Percentiles rank a stretch among this genome's conserved stretches.
phyloP scores from a whole-genome alignment of 2,888 invertebrate species.

The Andrena bucephala region DNA sequence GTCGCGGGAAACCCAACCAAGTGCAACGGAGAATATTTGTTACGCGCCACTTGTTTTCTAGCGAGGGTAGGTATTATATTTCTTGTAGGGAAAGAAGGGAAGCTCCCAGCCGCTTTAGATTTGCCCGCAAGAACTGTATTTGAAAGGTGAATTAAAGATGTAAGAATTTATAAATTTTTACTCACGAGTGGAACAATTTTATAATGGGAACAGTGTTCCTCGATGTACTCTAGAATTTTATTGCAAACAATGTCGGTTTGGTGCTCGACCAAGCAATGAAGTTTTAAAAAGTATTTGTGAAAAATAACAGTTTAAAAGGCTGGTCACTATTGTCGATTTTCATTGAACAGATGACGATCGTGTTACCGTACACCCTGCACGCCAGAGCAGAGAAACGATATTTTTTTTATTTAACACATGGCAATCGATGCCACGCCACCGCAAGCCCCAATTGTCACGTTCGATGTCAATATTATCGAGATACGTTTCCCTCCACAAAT shows the following conservation, averaged over 20 bases:
- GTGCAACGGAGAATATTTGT: not conserved
- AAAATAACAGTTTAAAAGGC: not conserved
- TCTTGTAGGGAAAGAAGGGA: too few relatives aligned
- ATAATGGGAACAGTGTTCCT: not conserved
- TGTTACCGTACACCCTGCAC: too few relatives aligned
- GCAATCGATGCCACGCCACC: not conserved
- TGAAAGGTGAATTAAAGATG: too few relatives aligned
- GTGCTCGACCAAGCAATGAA: not conserved
- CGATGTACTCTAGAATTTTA: not conserved
- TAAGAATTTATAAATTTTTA: too few relatives aligned
- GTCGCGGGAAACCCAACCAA: not conserved
- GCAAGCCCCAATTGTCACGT: not conserved
- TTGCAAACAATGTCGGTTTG: not conserved
- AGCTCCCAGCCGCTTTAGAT: too few relatives aligned
- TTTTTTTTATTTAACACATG: not conserved
- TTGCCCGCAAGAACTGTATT: too few relatives aligned
- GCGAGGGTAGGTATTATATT: too few relatives aligned
- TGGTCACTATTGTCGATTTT: not conserved
- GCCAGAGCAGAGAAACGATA: not conserved
- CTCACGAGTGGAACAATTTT: too few relatives aligned
- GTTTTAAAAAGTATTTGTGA: not conserved
- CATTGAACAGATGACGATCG: not conserved
- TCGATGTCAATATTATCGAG: slow-evolving; percentile 11
- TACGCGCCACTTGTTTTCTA: not conserved
- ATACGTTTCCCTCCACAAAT: not conserved